Base-by-base conservation (phyloP, 2,888 invertebrate species). In the Thereva nobilitata region DNA sequence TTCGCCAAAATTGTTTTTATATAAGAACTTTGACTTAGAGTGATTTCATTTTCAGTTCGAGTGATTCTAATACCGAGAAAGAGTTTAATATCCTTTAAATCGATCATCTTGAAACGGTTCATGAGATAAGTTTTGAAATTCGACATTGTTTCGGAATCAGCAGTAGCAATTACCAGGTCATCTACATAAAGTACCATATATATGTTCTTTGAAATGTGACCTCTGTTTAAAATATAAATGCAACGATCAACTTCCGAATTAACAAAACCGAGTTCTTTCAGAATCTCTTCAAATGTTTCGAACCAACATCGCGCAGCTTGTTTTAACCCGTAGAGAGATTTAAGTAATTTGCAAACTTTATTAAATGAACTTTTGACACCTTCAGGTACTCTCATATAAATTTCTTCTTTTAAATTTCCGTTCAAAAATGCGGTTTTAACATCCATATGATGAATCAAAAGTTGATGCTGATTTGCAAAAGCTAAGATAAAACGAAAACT, bases 41-140 rank as follows among this genome's bases (percentile, higher is more conserved):
- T 23, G 23, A 23, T 23, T 23, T 41, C 49, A 41, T 63, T 52
- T 6, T 64, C 41, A 47, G 53, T 50, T 61, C 71, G 70, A 23
- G 67, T 12, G 47, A 72, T 45, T 67, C 55, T 65, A n/a, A 72
- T 72, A 23, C 71, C 74, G 3, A 72, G 49, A 55, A 72, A 72
- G 2, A 54, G 53, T 70, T 63, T 70, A 38, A 72, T 68, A 7
- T 72, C 70, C 9, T 68, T 64, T 57, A 74, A 66, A 63, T 74
- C 73, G 5, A 59, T 45, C 68, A 73, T 73, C 34, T 41, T 9
- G 37, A 71, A 73, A 72, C 67, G 64, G 34, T 61, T 35, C 66
- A 68, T 71, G 63, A 72, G 67, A 69, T 70, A 72, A 3, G 41
- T 40, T 67, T 74, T 73, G 34, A 72, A 72, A 7, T 54, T 67